Conservation (phyloP, 2,888 invertebrate genomes). For the Aethes cnicana region DNA sequence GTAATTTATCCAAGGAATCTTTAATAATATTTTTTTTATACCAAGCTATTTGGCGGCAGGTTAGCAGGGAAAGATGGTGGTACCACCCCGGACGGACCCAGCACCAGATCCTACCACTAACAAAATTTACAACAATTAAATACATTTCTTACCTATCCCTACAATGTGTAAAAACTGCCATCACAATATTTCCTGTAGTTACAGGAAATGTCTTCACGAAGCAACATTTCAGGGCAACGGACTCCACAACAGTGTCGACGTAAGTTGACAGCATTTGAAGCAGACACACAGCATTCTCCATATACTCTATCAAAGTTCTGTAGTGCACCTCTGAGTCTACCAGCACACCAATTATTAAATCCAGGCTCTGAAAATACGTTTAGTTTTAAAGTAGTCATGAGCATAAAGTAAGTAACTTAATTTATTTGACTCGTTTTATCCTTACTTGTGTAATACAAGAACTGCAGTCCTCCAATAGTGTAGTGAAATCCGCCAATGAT, state of each 20-base stretch:
- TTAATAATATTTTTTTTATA: too few relatives aligned
- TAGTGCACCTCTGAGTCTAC: constrained; percentile 40
- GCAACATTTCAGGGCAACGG: constrained; percentile 48
- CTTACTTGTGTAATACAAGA: constrained; percentile 58
- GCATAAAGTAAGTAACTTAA: too few relatives aligned
- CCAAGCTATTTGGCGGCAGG: too few relatives aligned
- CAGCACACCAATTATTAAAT: constrained; percentile 45
- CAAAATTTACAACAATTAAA: too few relatives aligned
- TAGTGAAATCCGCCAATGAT: constrained; percentile 45
- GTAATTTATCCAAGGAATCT: too few relatives aligned
- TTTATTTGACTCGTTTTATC: too few relatives aligned
- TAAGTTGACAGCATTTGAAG: constrained; percentile 55
- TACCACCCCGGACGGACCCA: too few relatives aligned
- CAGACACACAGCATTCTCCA: constrained; percentile 53
- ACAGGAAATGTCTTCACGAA: constrained; percentile 55
- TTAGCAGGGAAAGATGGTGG: too few relatives aligned
- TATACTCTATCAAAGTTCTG: constrained; percentile 43
- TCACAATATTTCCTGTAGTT: constrained; percentile 59
- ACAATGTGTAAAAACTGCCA: constrained; percentile 71
- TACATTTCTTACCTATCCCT: constrained; percentile 75
- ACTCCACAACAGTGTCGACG: constrained; percentile 52
- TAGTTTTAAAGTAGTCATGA: neutral
- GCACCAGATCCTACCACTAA: too few relatives aligned
- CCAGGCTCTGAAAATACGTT: constrained; percentile 48
- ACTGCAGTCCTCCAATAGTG: constrained; percentile 52